These are phyloP conservation scores for Esperia sulphurella DNA, from an alignment of 2,888 invertebrate genomes.

Conservation along the genomic window DNA sequence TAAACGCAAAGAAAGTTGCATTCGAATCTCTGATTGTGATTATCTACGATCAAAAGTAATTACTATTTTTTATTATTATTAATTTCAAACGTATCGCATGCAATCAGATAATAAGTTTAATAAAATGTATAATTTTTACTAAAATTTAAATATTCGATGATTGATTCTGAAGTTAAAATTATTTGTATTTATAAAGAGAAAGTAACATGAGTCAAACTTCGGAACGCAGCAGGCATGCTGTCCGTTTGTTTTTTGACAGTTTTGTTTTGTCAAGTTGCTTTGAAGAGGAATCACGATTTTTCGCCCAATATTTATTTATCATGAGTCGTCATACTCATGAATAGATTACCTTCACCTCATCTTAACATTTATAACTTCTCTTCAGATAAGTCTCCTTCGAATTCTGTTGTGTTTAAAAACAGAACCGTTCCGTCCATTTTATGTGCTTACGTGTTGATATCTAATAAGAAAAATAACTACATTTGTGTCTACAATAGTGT, in stretches of 20 bases:
- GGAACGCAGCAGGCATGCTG: constrained; percentile 1
- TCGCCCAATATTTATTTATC: neutral
- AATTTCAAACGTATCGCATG: neutral
- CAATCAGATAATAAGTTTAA: neutral
- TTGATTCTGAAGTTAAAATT: neutral
- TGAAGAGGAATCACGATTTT: neutral
- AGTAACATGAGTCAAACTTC: constrained; percentile 1
- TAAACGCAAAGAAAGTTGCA: neutral
- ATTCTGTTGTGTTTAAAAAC: neutral
- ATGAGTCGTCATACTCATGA: neutral
- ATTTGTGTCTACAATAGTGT: neutral
- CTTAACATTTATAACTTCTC: neutral
- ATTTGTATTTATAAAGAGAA: neutral
- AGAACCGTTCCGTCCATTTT: neutral
- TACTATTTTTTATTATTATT: neutral
- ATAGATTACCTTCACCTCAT: neutral
- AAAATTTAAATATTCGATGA: too few species aligned
- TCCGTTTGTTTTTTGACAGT: constrained; percentile 8
- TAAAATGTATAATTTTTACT: neutral
- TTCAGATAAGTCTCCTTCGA: neutral
- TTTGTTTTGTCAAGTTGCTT: constrained; percentile 3
- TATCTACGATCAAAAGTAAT: neutral
- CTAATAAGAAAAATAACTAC: neutral
- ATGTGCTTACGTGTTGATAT: constrained; percentile 5
- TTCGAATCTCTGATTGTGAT: neutral